phyloP scores from a whole-genome alignment of 2,113 vertebrate species.

The Pseudopipra pipra region DNA sequence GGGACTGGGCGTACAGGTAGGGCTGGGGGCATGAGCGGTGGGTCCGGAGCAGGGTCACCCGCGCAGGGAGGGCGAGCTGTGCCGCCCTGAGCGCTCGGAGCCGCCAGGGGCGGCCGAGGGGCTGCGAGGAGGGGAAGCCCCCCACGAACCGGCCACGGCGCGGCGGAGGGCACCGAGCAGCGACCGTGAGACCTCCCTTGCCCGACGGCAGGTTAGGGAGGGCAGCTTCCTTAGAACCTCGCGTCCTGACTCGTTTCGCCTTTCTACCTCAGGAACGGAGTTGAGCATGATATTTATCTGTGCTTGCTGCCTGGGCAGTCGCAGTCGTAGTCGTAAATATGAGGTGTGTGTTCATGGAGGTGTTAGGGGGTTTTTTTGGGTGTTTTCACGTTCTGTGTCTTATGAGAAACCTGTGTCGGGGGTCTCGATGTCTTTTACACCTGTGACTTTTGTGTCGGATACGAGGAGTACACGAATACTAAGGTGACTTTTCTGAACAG shows the following conservation, averaged over 20 bases:
- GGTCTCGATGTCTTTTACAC: neutral
- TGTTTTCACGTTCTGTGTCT: fast-evolving
- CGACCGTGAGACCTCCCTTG: neutral
- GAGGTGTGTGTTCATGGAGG: neutral
- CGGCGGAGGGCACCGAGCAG: neutral
- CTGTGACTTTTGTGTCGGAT: neutral
- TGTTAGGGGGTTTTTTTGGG: neutral
- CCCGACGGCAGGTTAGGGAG: neutral
- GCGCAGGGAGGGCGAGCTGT: neutral
- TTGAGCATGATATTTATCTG: neutral
- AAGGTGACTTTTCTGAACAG: neutral
- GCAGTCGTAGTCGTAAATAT: neutral
- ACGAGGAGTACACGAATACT: neutral
- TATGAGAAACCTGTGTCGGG: neutral
- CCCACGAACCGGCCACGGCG: fast-evolving
- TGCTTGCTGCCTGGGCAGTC: neutral
- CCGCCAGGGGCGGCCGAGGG: neutral
- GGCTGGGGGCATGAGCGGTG: neutral
- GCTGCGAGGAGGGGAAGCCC: neutral
- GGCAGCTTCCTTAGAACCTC: neutral
- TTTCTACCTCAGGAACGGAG: neutral
- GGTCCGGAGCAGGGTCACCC: neutral
- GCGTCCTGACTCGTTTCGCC: neutral
- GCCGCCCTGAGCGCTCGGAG: neutral
- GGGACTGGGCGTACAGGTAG: conserved; percentile 53